Evolutionary conservation across 2,888 invertebrate genomes (phyloP), one percentile per base, ranked within the genome.

Genomic region (Ophion obscuratus): DNA sequence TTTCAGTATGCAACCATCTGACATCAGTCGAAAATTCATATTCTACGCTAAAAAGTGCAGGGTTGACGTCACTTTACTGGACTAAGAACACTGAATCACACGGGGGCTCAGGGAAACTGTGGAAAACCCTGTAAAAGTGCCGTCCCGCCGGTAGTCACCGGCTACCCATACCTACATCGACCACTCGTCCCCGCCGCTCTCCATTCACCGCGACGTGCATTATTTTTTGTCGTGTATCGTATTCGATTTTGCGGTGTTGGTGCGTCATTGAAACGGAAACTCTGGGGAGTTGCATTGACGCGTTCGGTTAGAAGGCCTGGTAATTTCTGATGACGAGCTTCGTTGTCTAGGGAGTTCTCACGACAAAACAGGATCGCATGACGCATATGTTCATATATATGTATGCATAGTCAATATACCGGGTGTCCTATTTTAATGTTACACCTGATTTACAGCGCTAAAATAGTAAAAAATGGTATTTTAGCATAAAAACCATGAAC

Each of bases 281-380:
- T 17, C 10, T 62, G 36, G 53, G 70, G 62, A 64, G 53, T 57
- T 64, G 31, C 47, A 24, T 44, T 77, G 66, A 59, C 9, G 36
- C 67, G 75, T 76, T 40, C 11, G 5, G 4, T 24, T 75, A 75
- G 79, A 67, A 82, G 82, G 76, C 82, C 64, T 47, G 53, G 24
- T 74, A 70, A 36, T 24, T 66, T 74, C 61, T 78, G 75, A 79
- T 79, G 82, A 75, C 59, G 71, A 82, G 57, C 70, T 75, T 82
- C 74, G 85, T 62, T 53, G 82, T 79, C 79, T 53, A 66, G 85
- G 85, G 82, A 85, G 67, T 79, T 59, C 64, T 47, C 57, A 44
- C 71, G 75, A 81, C 57, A 47, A 78, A 79, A 82, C 74, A 66
- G 68, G 79, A 67, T 76, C 82, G 24, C 59, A 61, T 59, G 75